These are phyloP conservation scores for Yasuhikotakia modesta DNA, from an alignment of 2,797 vertebrate genomes.

Conservation along the genomic window DNA sequence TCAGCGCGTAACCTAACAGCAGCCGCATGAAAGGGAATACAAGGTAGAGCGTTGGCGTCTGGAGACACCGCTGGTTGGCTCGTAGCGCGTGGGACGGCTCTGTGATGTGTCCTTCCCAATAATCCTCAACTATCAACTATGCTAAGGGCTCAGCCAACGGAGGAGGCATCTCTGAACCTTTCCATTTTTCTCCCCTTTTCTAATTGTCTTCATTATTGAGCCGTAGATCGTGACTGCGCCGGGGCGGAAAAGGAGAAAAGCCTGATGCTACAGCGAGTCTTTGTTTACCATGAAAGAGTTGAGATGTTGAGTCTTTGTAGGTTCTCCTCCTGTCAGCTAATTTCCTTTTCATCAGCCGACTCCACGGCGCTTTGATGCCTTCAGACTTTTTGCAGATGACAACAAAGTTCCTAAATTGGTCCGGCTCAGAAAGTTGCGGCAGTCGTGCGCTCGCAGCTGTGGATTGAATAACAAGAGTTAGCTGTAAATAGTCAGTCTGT, in stretches of 20 bases:
- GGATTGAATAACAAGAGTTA: slow-evolving; percentile 29
- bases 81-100: slow-evolving; percentile 38
- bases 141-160: slow-evolving; percentile 37
- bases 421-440: neutral
- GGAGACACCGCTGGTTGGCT: slow-evolving; percentile 41
- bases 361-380: neutral
- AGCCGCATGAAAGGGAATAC: slow-evolving; percentile 50
- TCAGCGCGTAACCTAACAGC: slow-evolving; percentile 46
- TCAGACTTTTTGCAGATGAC: slow-evolving; percentile 18
- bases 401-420: slow-evolving; percentile 22
- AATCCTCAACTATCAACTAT: slow-evolving; percentile 48
- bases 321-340: slow-evolving; percentile 18
- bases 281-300: slow-evolving; percentile 11
- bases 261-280: neutral
- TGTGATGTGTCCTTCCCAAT: slow-evolving; percentile 55
- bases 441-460: neutral
- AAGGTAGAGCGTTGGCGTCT: slow-evolving; percentile 39
- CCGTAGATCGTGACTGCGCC: slow-evolving; percentile 16
- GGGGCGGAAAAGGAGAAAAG: slow-evolving; percentile 11
- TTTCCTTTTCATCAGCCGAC: slow-evolving; percentile 25
- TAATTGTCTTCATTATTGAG: slow-evolving; percentile 44
- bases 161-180: slow-evolving; percentile 29
- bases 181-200: neutral
- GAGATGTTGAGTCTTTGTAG: slow-evolving; percentile 33
- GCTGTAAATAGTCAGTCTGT: slow-evolving; percentile 37